Conservation (phyloP, 2,888 invertebrate species). For the Tetragnatha montana region DNA sequence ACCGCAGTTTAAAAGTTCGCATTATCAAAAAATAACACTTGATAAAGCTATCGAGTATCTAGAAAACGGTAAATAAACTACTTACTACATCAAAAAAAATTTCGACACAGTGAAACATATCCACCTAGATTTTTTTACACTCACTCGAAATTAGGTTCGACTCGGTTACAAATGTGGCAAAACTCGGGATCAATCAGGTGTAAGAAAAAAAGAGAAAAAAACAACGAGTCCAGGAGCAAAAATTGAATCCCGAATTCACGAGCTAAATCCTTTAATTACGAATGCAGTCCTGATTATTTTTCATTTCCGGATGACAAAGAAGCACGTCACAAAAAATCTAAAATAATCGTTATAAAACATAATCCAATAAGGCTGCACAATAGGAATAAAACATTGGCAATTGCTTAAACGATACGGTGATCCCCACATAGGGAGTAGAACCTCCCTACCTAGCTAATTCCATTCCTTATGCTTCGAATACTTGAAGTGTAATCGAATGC, state of each 20-base stretch:
- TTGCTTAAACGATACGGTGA: constrained; percentile 23
- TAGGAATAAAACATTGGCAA: constrained; percentile 34
- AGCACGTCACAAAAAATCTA: neutral
- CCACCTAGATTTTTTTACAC: neutral
- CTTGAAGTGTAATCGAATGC: constrained; percentile 32
- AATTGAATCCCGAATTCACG: neutral
- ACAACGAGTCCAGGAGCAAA: neutral
- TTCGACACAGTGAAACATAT: no score
- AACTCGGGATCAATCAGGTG: neutral
- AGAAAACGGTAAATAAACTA: no score
- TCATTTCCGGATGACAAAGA: neutral
- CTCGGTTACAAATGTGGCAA: neutral
- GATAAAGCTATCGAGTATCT: no score
- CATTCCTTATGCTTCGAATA: constrained; percentile 37
- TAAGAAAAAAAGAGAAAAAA: neutral
- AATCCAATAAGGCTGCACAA: constrained; percentile 29
- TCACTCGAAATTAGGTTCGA: neutral
- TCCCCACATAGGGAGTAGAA: neutral
- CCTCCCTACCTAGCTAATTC: constrained; percentile 5
- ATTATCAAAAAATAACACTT: no score
- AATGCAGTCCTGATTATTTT: neutral
- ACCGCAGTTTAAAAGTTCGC: no score
- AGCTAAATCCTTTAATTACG: neutral
- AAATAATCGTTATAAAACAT: constrained; percentile 51
- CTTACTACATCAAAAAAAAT: no score